Percentiles rank a stretch among this genome's conserved stretches.
Conservation (phyloP, 2,113 vertebrate genomes). For the Microcebus jonahi region DNA sequence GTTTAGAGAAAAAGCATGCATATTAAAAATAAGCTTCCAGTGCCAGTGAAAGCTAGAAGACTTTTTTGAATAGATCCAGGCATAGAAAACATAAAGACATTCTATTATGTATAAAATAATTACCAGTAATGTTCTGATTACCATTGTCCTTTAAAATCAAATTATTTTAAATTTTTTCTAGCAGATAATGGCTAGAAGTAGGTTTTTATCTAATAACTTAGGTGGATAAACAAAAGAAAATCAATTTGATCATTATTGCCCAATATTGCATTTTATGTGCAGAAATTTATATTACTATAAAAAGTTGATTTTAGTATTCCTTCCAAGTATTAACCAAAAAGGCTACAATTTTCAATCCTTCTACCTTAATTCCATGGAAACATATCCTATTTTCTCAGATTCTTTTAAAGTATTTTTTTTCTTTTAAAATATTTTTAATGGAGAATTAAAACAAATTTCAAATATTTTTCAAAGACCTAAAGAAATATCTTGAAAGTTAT, state of each 20-base stretch:
- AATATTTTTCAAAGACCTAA: background rate
- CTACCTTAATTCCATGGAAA: background rate
- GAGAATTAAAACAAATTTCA: constrained; percentile 26
- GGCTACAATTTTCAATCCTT: background rate
- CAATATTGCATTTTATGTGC: background rate
- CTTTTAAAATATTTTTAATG: background rate
- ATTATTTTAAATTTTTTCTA: background rate
- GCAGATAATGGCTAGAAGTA: background rate
- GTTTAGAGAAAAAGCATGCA: background rate
- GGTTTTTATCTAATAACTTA: constrained; percentile 1
- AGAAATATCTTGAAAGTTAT: background rate
- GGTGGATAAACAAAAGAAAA: background rate
- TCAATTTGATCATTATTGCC: background rate
- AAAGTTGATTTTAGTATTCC: constrained; percentile 30
- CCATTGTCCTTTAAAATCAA: constrained; percentile 10
- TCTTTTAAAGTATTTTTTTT: background rate
- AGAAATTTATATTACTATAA: background rate
- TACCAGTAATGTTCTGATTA: background rate
- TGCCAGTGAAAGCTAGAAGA: background rate
- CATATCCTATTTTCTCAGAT: background rate
- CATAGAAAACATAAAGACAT: background rate
- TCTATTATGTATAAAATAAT: background rate
- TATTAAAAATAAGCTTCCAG: background rate
- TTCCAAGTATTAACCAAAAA: background rate
- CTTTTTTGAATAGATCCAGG: background rate